Evolutionary conservation across 2,113 vertebrate genomes (phyloP), one percentile per base, ranked within the genome.

Genomic region (Nanorana parkeri): DNA sequence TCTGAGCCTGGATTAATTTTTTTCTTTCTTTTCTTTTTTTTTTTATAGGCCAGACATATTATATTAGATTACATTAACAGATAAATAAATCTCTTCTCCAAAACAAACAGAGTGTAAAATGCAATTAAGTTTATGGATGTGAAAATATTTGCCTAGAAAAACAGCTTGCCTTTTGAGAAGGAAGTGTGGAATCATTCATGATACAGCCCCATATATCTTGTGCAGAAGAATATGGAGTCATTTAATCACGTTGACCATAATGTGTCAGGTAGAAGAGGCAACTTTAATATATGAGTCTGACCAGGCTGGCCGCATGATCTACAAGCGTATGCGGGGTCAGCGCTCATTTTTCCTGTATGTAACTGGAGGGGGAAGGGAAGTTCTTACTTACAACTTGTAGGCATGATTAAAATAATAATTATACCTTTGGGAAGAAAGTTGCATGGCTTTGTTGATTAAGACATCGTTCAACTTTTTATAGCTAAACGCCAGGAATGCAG

Each of bases 71-170:
- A 67, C 80, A 82, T 75, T 66, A 16, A 58, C 64, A 65, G 80
- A 83, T 83, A 60, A 83, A 83, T 75, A 83, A 65, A 56, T 58
- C 54, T 47, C 29, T 28, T 23, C 23, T 83, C 80, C 80, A 83
- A 83, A 68, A 29, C n/a, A 83, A 83, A 76, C 72, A 83, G 52
- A 58, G 32, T 61, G 80, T 76, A 83, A 76, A 75, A 67, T 26
- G 72, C 51, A 66, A 76, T 83, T 76, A 68, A 29, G 60, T 60
- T 83, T 76, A 75, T 83, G 72, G 80, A 76, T 76, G 63, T 83
- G 64, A 68, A 83, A 83, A 76, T 76, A 76, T 76, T 83, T 68
- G 80, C 72, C 23, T 83, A 83, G 17, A 83, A 83, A 76, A 83
- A 83, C 80, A 83, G n/a, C 19, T 76, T 60, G 52, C 71, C 63